Percentiles rank a stretch among this genome's conserved stretches.
phyloP scores from a whole-genome alignment of 2,113 vertebrate genomes.

The Hystrix cristata region DNA sequence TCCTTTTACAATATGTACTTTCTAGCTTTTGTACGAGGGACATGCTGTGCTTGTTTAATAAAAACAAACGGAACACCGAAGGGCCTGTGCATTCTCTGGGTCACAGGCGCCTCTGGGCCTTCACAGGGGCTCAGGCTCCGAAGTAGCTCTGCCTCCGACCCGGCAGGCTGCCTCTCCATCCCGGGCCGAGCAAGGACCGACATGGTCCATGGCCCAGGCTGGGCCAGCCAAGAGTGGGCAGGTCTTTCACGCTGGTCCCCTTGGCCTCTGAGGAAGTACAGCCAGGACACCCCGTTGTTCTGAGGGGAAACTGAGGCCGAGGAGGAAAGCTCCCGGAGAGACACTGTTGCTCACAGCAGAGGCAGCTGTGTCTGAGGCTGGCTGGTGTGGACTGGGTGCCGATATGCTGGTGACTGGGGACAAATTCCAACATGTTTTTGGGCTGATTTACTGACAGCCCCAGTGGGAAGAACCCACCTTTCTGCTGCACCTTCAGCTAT shows the following conservation, averaged over 20 bases:
- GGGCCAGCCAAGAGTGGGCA: background rate
- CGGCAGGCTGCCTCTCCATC: conserved; percentile 24
- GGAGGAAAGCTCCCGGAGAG: background rate
- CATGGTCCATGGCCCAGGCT: background rate
- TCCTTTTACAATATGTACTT: background rate
- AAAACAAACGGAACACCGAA: conserved; percentile 79
- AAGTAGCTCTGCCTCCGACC: conserved; percentile 74
- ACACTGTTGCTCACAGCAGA: background rate
- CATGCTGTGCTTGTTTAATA: conserved; percentile 69
- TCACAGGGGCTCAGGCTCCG: conserved; percentile 65
- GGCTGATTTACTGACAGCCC: background rate
- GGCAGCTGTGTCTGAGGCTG: fast-evolving
- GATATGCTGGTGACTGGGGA: background rate
- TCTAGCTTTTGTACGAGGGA: conserved; percentile 67
- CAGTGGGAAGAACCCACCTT: background rate
- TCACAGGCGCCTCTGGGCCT: conserved; percentile 73
- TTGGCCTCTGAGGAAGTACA: background rate
- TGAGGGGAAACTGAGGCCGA: conserved; percentile 30
- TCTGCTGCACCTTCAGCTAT: background rate
- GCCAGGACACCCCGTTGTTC: background rate
- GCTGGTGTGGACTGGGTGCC: background rate
- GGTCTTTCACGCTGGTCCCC: background rate
- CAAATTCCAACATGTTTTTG: background rate
- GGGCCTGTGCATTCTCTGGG: conserved; percentile 60
- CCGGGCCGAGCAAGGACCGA: background rate